A percentile compares a stretch with the other conserved stretches of the same genome.
Conservation (phyloP, 2,797 vertebrate species). For the Chaetophractus vellerosus region DNA sequence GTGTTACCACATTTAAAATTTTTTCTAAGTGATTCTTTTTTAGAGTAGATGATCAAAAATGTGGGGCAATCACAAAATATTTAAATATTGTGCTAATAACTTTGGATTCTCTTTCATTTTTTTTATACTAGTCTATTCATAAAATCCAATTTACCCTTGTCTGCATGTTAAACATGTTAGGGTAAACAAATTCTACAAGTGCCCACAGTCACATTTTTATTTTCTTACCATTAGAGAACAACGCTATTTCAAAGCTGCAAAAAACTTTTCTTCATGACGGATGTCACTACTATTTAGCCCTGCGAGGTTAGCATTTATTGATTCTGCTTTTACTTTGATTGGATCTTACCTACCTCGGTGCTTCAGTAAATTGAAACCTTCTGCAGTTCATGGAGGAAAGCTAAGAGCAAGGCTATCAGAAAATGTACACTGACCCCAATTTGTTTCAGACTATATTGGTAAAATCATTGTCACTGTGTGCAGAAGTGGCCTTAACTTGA, state of each 20-base stretch:
- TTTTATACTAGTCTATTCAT: not conserved
- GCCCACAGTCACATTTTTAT: conserved; percentile 68
- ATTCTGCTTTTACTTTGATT: conserved; percentile 91
- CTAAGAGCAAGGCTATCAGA: conserved; percentile 88
- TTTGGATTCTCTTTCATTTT: conserved; percentile 29
- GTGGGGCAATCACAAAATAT: not conserved
- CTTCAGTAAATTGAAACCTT: conserved; percentile 91
- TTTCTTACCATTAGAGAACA: conserved; percentile 67
- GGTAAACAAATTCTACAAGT: conserved; percentile 78
- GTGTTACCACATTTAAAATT: not conserved
- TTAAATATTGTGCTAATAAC: not conserved
- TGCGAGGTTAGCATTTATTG: conserved; percentile 89
- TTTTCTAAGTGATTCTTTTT: not conserved
- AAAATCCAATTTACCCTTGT: conserved; percentile 53
- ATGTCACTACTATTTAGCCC: conserved; percentile 88
- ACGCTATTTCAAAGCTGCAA: conserved; percentile 81
- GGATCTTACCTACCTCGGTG: conserved; percentile 90
- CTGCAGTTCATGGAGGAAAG: conserved; percentile 90
- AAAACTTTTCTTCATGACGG: conserved; percentile 85
- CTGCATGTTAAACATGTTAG: conserved; percentile 71
- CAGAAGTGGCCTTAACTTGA: conserved; percentile 83
- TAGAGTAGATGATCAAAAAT: not conserved
- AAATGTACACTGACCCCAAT: conserved; percentile 91
- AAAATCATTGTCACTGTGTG: conserved; percentile 87
- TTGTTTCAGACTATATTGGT: conserved; percentile 88